Conservation (phyloP, 2,888 invertebrate species). For the Dryobotodes eremita region DNA sequence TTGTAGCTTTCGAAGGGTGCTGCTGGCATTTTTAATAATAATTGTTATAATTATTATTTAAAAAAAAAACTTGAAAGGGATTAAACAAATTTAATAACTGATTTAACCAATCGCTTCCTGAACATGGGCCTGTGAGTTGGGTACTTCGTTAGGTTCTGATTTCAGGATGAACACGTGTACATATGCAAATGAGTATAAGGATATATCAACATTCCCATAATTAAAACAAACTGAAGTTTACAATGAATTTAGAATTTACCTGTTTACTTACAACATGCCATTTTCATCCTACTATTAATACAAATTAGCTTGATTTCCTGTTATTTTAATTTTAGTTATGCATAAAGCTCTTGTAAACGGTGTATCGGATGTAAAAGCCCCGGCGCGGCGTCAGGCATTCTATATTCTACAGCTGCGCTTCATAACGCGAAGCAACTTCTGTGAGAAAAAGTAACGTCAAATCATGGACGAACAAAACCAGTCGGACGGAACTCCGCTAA, state of each 20-base stretch:
- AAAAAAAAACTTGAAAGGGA: not conserved
- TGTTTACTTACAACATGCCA: constrained; percentile 25
- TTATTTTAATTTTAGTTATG: constrained; percentile 6
- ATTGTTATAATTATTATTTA: not conserved
- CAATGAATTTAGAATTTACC: constrained; percentile 11
- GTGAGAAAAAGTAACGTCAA: constrained; percentile 16
- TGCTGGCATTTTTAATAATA: not conserved
- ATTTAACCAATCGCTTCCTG: not conserved
- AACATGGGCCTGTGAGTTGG: not conserved
- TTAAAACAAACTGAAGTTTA: constrained; percentile 10
- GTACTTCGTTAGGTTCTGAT: not conserved
- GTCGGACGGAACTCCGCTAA: no score
- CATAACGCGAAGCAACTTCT: constrained; percentile 6
- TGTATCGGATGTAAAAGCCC: not conserved
- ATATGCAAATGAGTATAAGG: not conserved
- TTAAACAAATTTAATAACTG: not conserved
- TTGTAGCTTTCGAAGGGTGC: not conserved
- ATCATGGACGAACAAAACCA: no score
- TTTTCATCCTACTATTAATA: not conserved
- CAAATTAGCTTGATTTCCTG: constrained; percentile 12
- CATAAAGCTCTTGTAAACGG: not conserved
- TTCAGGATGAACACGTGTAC: not conserved
- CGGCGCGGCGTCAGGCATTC: not conserved
- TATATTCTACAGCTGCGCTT: not conserved
- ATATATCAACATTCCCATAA: not conserved